Conservation (phyloP, 1,140 invertebrate species). For the Pectinophora gossypiella region DNA sequence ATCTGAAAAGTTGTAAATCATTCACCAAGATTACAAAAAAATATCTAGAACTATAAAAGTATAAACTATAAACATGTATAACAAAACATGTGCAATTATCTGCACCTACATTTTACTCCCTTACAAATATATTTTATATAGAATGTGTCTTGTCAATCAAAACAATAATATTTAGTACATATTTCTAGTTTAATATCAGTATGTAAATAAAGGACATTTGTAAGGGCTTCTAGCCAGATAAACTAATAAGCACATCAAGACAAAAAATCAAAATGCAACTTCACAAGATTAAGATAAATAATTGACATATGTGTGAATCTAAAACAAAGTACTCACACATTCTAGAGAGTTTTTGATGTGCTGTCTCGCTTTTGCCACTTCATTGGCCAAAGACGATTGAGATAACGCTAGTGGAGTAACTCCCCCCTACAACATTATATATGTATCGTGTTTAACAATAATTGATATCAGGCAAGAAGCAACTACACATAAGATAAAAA, state of each 20-base stretch:
- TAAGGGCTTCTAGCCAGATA: slow-evolving; percentile 1
- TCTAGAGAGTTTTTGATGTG: slow-evolving; percentile 81
- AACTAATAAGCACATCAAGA: slow-evolving; percentile 15
- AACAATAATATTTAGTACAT: too few relatives aligned
- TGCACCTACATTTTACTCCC: background rate
- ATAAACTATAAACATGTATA: too few relatives aligned
- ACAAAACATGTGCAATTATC: background rate
- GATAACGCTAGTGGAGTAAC: slow-evolving; percentile 35
- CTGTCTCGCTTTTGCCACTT: slow-evolving; percentile 81
- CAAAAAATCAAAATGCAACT: slow-evolving; percentile 11
- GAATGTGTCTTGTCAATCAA: background rate
- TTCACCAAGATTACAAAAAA: too few relatives aligned
- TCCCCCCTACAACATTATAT: slow-evolving; percentile 39
- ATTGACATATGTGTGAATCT: slow-evolving; percentile 24
- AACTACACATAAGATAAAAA: slow-evolving; percentile 4
- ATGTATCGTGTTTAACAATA: too few relatives aligned
- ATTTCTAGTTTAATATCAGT: too few relatives aligned
- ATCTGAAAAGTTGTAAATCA: slow-evolving; percentile 59
- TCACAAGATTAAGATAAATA: background rate
- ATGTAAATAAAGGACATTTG: too few relatives aligned
- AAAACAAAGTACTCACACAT: slow-evolving; percentile 74
- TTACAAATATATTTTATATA: background rate
- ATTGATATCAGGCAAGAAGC: background rate
- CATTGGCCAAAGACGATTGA: slow-evolving; percentile 76
- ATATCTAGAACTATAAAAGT: too few relatives aligned